Evolutionary conservation across 92 coral and sea anemone genomes (phyloP).

Genomic region (Bergia puertoricense): DNA sequence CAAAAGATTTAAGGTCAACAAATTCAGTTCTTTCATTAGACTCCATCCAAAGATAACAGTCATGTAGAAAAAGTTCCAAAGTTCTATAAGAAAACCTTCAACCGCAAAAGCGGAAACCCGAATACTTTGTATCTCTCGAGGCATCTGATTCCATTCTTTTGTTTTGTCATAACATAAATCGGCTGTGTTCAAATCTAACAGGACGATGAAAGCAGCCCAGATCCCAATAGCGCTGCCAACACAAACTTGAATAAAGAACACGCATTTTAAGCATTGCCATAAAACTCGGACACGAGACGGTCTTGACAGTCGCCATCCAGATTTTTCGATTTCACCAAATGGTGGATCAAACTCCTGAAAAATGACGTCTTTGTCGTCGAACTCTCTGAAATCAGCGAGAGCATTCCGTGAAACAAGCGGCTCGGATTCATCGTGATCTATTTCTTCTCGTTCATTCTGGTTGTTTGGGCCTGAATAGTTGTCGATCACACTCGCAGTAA

Average conservation of each 20-base stretch:
- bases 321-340: neutral
- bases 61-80: conserved; percentile 60
- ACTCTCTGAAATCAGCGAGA: conserved; percentile 22
- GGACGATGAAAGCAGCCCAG: conserved; percentile 40
- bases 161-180: conserved; percentile 52
- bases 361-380: conserved; percentile 6
- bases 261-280: conserved; percentile 27
- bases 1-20: conserved; percentile 48
- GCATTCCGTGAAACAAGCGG: neutral
- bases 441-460: neutral
- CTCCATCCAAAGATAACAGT: conserved; percentile 54
- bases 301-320: conserved; percentile 1
- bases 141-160: conserved; percentile 34
- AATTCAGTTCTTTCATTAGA: conserved; percentile 50
- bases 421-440: neutral
- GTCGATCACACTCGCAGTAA: conserved; percentile 52
- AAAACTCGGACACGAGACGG: conserved; percentile 7
- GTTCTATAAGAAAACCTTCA: conserved; percentile 55
- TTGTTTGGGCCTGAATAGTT: conserved; percentile 16
- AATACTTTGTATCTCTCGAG: conserved; percentile 36
- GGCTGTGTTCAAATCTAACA: conserved; percentile 55
- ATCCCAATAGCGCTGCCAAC: conserved; percentile 36
- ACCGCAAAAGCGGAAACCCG: conserved; percentile 52
- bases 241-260: conserved; percentile 27
- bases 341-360: conserved; percentile 37